phyloP scores from a whole-genome alignment of 2,797 vertebrate species.

The Syndactyla subalaris region DNA sequence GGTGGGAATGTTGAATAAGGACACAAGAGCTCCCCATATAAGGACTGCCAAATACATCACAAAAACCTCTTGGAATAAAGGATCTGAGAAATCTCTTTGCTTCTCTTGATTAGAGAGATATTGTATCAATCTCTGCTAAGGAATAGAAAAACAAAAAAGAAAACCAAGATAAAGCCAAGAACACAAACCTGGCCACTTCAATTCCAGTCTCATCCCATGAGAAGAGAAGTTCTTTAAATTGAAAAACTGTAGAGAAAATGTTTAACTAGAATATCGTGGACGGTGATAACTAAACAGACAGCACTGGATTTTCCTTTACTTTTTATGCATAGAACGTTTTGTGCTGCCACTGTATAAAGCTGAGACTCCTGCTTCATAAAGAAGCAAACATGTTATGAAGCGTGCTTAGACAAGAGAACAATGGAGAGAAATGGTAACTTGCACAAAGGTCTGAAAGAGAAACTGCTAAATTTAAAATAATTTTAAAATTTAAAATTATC shows the following conservation, averaged over 20 bases:
- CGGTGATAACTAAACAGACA: background rate
- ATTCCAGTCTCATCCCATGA: background rate
- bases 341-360: background rate
- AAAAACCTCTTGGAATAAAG: background rate
- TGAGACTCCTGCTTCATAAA: background rate
- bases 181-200: background rate
- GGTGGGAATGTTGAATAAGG: background rate
- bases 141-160: background rate
- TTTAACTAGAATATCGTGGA: background rate
- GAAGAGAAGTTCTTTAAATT: background rate
- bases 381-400: background rate
- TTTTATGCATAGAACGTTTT: background rate
- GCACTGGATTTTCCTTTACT: background rate
- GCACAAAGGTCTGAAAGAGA: background rate
- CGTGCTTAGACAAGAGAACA: background rate
- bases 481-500: background rate
- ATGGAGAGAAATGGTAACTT: background rate
- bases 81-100: background rate
- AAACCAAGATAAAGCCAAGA: background rate
- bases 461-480: background rate
- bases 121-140: background rate
- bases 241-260: background rate
- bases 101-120: background rate
- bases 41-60: background rate
- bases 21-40: background rate